phyloP scores from a whole-genome alignment of 2,113 vertebrate genomes.

The Tyto alba region DNA sequence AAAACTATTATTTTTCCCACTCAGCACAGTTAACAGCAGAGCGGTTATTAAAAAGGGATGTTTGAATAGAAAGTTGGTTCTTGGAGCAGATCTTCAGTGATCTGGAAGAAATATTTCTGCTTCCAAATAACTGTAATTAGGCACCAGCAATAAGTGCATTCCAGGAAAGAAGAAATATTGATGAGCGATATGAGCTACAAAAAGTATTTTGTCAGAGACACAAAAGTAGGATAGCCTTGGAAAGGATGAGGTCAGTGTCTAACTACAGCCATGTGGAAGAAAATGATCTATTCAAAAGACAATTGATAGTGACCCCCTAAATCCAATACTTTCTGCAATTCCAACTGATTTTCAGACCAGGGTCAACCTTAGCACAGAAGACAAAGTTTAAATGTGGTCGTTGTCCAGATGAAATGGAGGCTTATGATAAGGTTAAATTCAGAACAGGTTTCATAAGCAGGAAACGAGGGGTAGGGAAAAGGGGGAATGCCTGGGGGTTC shows the following conservation, averaged over 20 bases:
- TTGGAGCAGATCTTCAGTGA: background rate
- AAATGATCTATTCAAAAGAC: background rate
- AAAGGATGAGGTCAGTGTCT: background rate
- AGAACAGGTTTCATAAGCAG: background rate
- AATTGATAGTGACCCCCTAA: background rate
- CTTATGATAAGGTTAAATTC: background rate
- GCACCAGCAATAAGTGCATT: background rate
- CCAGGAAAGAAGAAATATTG: background rate
- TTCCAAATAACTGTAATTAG: background rate
- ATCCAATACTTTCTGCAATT: background rate
- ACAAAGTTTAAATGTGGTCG: background rate
- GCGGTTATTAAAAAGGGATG: background rate
- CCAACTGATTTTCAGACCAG: background rate
- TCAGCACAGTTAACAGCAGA: background rate
- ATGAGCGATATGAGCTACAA: background rate
- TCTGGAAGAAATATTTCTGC: conserved; percentile 7
- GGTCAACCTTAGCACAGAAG: background rate
- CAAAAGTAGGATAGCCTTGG: background rate
- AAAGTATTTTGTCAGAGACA: background rate
- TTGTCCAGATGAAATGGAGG: accelerated
- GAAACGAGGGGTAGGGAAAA: background rate
- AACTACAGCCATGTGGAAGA: background rate
- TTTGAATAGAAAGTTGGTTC: background rate
- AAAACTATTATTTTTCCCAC: background rate
- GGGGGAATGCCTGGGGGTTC: background rate